Evolutionary conservation across 2,888 invertebrate genomes (phyloP).

Genomic region (Argynnis bischoffii): DNA sequence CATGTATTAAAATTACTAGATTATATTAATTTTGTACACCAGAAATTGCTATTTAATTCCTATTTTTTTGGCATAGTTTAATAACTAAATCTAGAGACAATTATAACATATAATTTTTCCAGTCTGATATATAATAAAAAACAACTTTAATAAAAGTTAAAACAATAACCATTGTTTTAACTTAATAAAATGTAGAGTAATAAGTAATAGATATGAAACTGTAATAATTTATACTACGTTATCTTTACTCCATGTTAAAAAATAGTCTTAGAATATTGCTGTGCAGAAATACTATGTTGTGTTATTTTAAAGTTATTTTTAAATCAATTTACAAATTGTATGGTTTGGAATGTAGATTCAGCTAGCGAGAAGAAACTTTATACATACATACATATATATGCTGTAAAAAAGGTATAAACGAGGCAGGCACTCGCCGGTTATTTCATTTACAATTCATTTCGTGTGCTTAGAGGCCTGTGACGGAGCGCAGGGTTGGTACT

Average conservation of each 20-base stretch:
- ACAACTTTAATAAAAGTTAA: too few relatives aligned
- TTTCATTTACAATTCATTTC: conserved; percentile 82
- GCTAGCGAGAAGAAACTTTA: background rate
- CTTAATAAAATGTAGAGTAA: too few relatives aligned
- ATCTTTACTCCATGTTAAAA: too few relatives aligned
- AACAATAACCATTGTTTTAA: too few relatives aligned
- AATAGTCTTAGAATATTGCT: too few relatives aligned
- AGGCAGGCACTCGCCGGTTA: conserved; percentile 63
- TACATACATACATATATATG: conserved; percentile 12
- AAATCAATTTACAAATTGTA: conserved; percentile 13
- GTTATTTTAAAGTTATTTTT: background rate
- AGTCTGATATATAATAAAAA: too few relatives aligned
- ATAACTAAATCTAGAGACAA: background rate
- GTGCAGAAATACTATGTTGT: too few relatives aligned
- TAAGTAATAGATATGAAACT: too few relatives aligned
- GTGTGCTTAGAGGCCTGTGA: conserved; percentile 72
- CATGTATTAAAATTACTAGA: background rate
- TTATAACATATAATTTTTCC: too few relatives aligned
- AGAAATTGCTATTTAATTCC: too few relatives aligned
- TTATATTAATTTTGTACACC: background rate
- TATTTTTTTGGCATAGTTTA: too few relatives aligned
- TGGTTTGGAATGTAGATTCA: conserved; percentile 15
- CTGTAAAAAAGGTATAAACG: conserved; percentile 28
- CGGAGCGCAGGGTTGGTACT: conserved; percentile 60
- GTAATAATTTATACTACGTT: too few relatives aligned